Conservation (phyloP, 1,140 invertebrate genomes). For the silkworm (Bombyx mori) region ASM3026992v2 NC_085133.1:3514001-3514500, state of each 20-base stretch:
- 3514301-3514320: conserved; percentile 5
- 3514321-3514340: conserved; percentile 13
- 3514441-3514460: conserved; percentile 29
- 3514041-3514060: conserved; percentile 1
- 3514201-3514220: background rate
- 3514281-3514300: background rate
- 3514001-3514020: background rate
- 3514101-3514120: conserved; percentile 30
- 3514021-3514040: conserved; percentile 2
- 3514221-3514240: background rate
- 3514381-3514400: conserved; percentile 39
- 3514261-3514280: background rate
- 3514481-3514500: conserved; percentile 27
- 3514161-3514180: background rate
- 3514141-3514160: conserved; percentile 32
- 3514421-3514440: conserved; percentile 52
- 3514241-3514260: background rate
- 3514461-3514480: conserved; percentile 9
- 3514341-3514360: conserved; percentile 38
- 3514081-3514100: background rate
- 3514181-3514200: background rate
- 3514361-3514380: conserved; percentile 52
- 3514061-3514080: background rate
- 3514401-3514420: conserved; percentile 37
- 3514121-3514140: conserved; percentile 40